A percentile compares a stretch with the other conserved stretches of the same genome.
Evolutionary conservation across 2,797 vertebrate species (phyloP).

Genomic region (Heterohyrax brucei): DNA sequence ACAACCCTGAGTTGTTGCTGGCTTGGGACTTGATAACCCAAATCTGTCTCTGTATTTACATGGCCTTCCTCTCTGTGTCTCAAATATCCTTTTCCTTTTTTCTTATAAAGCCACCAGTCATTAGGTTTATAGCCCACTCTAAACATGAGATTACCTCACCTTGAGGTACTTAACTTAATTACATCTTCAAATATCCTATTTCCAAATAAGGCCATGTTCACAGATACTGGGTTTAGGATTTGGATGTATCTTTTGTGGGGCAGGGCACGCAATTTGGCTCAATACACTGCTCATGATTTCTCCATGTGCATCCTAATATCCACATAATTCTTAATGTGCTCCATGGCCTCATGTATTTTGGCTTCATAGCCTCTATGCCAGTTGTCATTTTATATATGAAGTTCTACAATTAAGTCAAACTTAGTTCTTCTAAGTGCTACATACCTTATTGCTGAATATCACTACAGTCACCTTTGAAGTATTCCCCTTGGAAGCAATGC

Average conservation of each 20-base stretch:
- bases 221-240: not conserved
- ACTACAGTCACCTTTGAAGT: too few relatives aligned
- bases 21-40: not conserved
- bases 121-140: fast-evolving
- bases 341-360: not conserved
- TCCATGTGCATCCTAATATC: not conserved
- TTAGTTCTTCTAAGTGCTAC: too few relatives aligned
- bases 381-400: not conserved
- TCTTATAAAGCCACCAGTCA: not conserved
- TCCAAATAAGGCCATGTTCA: not conserved
- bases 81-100: not conserved
- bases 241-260: not conserved
- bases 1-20: not conserved
- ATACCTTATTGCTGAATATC: too few relatives aligned
- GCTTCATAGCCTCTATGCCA: not conserved
- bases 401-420: too few relatives aligned
- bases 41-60: not conserved
- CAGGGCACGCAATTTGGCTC: not conserved
- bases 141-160: not conserved
- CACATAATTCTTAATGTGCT: not conserved
- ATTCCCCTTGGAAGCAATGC: too few relatives aligned
- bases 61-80: not conserved
- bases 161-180: not conserved
- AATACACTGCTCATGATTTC: fast-evolving
- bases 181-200: not conserved